Evolutionary conservation across 2,888 invertebrate genomes (phyloP), one percentile per base, ranked within the genome.

Genomic region (Metellina segmentata): DNA sequence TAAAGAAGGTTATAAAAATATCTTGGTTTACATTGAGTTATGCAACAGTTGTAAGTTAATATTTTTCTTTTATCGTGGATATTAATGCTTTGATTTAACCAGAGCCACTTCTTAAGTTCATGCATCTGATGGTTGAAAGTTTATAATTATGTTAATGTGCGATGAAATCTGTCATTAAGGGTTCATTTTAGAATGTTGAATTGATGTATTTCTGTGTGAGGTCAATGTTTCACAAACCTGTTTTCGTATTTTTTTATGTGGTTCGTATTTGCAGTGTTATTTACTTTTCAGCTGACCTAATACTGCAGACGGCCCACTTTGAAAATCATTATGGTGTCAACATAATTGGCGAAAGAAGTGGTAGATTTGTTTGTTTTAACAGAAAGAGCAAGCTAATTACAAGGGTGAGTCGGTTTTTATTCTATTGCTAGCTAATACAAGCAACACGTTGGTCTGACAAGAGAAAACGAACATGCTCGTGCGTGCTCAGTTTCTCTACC

Each of bases 291-390:
- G 93, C 93, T 48, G 79, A 82, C 19, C 51, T 93, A 13, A 88
- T 82, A 13, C 69, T 93, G 6, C 89, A 92, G 20, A 34, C 89
- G 4, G 85, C 77, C 1, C 72, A 71, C 19, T 85, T 74, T 20
- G 19, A 83, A 69, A 91, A 85, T 77, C 61, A 70, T 34, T 74
- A 70, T n/a, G 93, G 90, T 7, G 19, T 93, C 11, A 78, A 87
- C 34, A 90, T 93, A 6, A 75, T 86, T 11, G 86, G 89, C 0
- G 53, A 71, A 61, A 71, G 13, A 48, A 72, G 51, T 53, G 90
- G 92, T 7, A 49, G 81, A 1, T 93, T 78, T 34, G 16, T 93
- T 0, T 93, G 93, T 52, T 93, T 93, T 61, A 92, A 90, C 48
- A 89, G 87, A 34, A 92, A 78, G 53, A 82, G 90, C 7, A 93